phyloP scores from a whole-genome alignment of 2,113 vertebrate genomes.

The Myrmophylax atrothorax region DNA sequence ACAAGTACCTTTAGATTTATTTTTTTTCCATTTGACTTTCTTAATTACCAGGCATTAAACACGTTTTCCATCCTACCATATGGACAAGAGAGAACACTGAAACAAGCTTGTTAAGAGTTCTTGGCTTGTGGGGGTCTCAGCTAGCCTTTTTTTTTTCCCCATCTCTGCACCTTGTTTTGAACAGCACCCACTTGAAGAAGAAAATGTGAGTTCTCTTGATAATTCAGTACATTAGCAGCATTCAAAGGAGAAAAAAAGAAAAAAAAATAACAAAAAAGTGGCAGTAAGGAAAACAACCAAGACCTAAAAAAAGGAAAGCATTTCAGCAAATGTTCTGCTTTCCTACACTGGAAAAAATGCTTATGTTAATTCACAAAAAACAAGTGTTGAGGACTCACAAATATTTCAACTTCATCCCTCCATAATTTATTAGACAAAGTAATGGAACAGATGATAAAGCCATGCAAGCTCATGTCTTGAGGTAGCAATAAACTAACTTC shows the following conservation, averaged over 20 bases:
- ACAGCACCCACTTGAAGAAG: neutral
- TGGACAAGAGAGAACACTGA: neutral
- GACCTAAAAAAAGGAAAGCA: neutral
- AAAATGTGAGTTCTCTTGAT: neutral
- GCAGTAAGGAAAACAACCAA: neutral
- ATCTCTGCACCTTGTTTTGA: neutral
- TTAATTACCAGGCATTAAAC: conserved; percentile 8
- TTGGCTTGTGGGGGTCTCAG: neutral
- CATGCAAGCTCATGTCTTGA: neutral
- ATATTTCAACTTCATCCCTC: neutral
- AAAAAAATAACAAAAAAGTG: neutral
- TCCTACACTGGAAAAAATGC: neutral
- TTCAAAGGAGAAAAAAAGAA: neutral
- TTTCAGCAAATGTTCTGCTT: neutral
- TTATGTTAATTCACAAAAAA: neutral
- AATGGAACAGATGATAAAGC: neutral
- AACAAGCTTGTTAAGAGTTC: neutral
- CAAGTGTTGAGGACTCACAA: neutral
- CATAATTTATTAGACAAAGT: neutral
- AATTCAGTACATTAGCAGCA: neutral
- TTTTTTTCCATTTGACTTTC: neutral
- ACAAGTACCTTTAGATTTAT: neutral
- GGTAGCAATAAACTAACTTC: neutral
- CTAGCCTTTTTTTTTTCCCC: neutral
- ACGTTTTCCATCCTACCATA: neutral